Evolutionary conservation across 2,888 invertebrate species (phyloP).

Genomic region (Geotrupes spiniger): DNA sequence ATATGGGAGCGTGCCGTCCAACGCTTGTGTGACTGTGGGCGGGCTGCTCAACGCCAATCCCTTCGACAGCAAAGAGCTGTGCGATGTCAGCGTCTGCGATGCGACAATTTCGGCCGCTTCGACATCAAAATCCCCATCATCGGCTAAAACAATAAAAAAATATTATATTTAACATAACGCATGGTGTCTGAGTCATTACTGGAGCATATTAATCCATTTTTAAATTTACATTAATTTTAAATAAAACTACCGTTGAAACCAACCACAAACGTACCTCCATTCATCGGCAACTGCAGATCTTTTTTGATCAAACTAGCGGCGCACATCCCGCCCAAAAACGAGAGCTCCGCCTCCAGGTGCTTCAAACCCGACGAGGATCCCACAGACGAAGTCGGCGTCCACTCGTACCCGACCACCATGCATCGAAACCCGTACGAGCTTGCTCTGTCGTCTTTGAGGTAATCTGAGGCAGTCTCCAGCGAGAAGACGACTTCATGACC

Average conservation of each 20-base stretch:
- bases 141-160: constrained; percentile 43
- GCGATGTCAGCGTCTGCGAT: constrained; percentile 55
- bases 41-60: constrained; percentile 86
- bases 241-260: too few species aligned
- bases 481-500: constrained; percentile 95
- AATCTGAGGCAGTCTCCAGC: constrained; percentile 92
- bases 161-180: background rate
- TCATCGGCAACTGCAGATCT: constrained; percentile 66
- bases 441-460: constrained; percentile 84
- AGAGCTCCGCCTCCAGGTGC: constrained; percentile 84
- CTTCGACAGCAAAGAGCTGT: constrained; percentile 77
- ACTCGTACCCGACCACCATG: constrained; percentile 78
- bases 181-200: too few species aligned
- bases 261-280: constrained; percentile 53
- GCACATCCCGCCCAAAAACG: constrained; percentile 88
- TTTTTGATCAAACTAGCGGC: constrained; percentile 85
- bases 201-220: too few species aligned
- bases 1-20: constrained; percentile 83
- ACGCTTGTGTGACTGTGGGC: constrained; percentile 84
- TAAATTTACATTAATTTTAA: too few species aligned
- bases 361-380: constrained; percentile 56
- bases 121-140: constrained; percentile 56
- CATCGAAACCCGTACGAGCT: constrained; percentile 79
- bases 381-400: constrained; percentile 55
- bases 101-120: constrained; percentile 70